Percentiles rank a stretch among this genome's conserved stretches.
These are phyloP conservation scores for Gila robusta DNA, from an alignment of 2,797 vertebrate genomes.

Conservation along the genomic window DNA sequence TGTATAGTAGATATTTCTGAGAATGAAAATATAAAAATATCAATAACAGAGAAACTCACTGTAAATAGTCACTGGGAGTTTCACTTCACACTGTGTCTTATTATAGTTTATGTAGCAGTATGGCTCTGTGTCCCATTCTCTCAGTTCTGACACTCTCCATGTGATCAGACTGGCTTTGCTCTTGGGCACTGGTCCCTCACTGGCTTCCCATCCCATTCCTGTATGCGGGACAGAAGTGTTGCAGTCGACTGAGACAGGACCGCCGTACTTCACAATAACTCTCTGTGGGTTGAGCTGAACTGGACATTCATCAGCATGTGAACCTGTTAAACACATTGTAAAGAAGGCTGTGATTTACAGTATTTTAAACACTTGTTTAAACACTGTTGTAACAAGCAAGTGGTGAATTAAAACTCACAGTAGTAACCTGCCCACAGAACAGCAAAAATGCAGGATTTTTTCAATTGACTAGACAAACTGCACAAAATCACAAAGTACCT, in stretches of 20 bases:
- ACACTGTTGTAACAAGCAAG: no score
- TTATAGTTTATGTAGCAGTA: constrained; percentile 23
- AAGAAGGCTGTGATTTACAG: background rate
- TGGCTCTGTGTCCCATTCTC: constrained; percentile 7
- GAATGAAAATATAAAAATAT: background rate
- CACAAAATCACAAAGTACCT: background rate
- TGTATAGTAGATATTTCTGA: background rate
- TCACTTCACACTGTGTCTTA: accelerated
- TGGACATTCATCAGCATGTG: constrained; percentile 25
- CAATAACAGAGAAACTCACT: constrained; percentile 50
- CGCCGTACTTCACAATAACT: constrained; percentile 46
- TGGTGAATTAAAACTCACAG: no score
- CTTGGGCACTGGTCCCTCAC: background rate
- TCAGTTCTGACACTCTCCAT: constrained; percentile 45
- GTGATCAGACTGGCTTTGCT: background rate
- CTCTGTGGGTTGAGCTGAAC: accelerated
- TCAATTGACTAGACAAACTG: background rate
- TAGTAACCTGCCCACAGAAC: no score
- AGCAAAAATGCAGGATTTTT: no score
- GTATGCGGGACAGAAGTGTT: accelerated
- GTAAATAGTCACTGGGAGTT: constrained; percentile 48
- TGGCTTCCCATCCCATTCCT: constrained; percentile 55
- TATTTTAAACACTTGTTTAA: background rate
- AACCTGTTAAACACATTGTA: constrained; percentile 4
- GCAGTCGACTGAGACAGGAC: background rate